phyloP scores from a whole-genome alignment of 2,888 invertebrate genomes.

The Lysandra bellargus region DNA sequence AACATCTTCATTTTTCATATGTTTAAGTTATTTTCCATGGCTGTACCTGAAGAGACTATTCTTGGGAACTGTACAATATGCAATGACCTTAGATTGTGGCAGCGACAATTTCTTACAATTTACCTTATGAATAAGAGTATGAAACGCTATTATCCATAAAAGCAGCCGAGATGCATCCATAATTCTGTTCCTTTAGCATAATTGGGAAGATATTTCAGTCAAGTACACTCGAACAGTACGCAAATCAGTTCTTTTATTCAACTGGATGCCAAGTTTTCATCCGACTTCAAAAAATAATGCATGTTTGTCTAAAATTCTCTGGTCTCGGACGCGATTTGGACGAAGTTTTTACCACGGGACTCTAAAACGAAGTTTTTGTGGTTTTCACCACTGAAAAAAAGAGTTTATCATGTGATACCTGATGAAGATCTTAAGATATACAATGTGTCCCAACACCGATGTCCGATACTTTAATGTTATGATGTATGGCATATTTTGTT shows the following conservation, averaged over 20 bases:
- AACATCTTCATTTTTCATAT: too few species aligned
- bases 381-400: too few species aligned
- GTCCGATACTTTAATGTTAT: too few species aligned
- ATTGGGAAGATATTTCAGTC: not conserved
- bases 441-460: too few species aligned
- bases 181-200: not conserved
- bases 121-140: not conserved
- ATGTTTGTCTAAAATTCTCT: too few species aligned
- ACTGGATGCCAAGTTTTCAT: not conserved
- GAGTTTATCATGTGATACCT: too few species aligned
- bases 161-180: not conserved
- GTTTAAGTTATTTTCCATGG: not conserved
- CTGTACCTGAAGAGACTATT: not conserved
- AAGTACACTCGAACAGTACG: not conserved
- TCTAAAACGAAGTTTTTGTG: too few species aligned
- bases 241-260: not conserved
- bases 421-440: too few species aligned
- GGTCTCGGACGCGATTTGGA: too few species aligned
- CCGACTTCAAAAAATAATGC: not conserved
- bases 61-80: not conserved
- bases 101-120: conserved; percentile 4
- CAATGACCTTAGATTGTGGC: conserved; percentile 1
- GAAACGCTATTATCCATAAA: conserved; percentile 3
- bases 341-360: too few species aligned
- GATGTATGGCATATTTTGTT: too few species aligned